These are phyloP conservation scores for Platysteira castanea DNA, from an alignment of 2,113 vertebrate genomes.

Conservation along the genomic window DNA sequence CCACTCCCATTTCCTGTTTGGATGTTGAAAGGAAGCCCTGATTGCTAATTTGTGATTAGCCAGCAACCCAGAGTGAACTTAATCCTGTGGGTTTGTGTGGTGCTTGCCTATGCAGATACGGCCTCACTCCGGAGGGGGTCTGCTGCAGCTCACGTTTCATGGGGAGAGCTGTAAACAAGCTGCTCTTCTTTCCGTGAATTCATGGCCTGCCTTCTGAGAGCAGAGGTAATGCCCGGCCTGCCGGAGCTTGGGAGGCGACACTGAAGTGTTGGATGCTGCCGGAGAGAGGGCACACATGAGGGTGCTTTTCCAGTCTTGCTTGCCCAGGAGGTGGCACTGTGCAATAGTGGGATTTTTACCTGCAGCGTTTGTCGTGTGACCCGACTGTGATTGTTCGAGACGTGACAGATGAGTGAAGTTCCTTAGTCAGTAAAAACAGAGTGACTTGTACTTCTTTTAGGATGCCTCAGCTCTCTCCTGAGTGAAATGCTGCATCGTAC, in stretches of 20 bases:
- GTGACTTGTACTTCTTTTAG: background rate
- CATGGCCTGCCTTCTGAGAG: background rate
- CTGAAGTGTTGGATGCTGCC: background rate
- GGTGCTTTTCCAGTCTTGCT: background rate
- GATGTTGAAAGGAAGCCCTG: slow-evolving; percentile 40
- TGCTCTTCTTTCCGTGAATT: background rate
- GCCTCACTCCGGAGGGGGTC: background rate
- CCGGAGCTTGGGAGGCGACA: fast-evolving
- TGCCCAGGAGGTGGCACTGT: slow-evolving; percentile 71
- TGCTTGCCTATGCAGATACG: background rate
- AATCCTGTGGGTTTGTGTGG: background rate
- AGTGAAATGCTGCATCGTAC: background rate
- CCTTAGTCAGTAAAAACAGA: background rate
- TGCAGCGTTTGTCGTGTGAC: fast-evolving
- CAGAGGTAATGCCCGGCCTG: background rate
- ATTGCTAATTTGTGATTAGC: slow-evolving; percentile 12
- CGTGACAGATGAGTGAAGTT: background rate
- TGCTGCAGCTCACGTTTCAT: background rate
- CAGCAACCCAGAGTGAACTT: slow-evolving; percentile 16
- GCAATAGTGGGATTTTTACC: slow-evolving; percentile 37
- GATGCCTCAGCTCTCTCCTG: background rate
- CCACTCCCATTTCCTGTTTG: slow-evolving; percentile 62
- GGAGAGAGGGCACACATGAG: background rate
- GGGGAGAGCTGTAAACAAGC: background rate
- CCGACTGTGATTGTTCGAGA: background rate